Base-by-base conservation (phyloP, 2,888 invertebrate genomes). In the Aleiodes alternator region DNA sequence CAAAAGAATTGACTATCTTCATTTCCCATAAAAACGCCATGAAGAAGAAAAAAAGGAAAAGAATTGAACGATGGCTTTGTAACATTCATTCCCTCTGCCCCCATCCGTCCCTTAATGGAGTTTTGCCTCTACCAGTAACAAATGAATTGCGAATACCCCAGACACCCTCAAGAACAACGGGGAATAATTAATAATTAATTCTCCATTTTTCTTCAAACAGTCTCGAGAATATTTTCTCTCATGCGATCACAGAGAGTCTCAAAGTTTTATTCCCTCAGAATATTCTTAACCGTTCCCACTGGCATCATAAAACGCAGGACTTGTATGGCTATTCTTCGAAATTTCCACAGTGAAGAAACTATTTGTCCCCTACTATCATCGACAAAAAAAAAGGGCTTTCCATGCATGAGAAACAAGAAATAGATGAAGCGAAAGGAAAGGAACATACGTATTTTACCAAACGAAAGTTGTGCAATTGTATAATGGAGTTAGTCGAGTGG, bases 401-500 rank as follows among this genome's bases (percentile, higher is more conserved):
- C 31, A 31, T 57, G 29, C 57, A 57, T 57, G 31, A 57, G 29
- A 57, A 51, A 14, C 14, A 57, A 61, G 34, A 61, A 51, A 23
- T 43, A 57, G 16, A 69, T 69, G 23, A 34, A 34, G 50, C 29
- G 14, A 61, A 38, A 16, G 53, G 53, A 69, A 50, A 48, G 68
- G 14, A 59, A 55, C 38, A 31, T 50, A 56, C 66, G 66, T 56
- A 64, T 70, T 9, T 55, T 59, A 43, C 69, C 29, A 48, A 31
- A 59, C 14, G 68, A 70, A 71, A 68, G 71, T 74, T 70, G 71
- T 48, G 59, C 70, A 76, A 76, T 75, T 71, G 61, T 71, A 71
- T 76, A 76, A 76, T 76, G 71, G 76, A 76, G 74, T 76, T 73
- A 74, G 71, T 74, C 70, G 56, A 74, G 73, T 76, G 73, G 66